phyloP scores from a whole-genome alignment of 2,888 invertebrate species.

The Beris morrisii region DNA sequence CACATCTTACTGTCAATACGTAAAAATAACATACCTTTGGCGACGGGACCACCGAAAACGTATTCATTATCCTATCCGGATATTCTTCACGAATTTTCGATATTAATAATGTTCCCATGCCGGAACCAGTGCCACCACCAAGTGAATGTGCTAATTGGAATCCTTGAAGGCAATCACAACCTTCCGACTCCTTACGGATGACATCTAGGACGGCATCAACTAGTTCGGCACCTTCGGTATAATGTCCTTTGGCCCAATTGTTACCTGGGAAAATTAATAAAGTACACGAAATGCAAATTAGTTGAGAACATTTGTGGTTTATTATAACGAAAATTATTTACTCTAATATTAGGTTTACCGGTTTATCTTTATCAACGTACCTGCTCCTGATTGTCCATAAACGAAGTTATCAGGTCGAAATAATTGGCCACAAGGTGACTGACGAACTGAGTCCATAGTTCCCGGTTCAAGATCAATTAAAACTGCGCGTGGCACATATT shows the following conservation, averaged over 20 bases:
- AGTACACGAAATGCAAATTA: neutral
- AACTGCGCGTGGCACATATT: slow-evolving; percentile 83
- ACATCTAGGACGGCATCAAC: slow-evolving; percentile 73
- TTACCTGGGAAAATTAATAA: slow-evolving; percentile 62
- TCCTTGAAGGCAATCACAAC: slow-evolving; percentile 75
- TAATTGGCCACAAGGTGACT: slow-evolving; percentile 76
- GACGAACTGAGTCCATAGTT: slow-evolving; percentile 84
- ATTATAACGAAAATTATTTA: neutral
- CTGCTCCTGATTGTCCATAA: slow-evolving; percentile 80
- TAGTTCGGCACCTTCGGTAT: slow-evolving; percentile 78
- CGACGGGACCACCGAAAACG: slow-evolving; percentile 80
- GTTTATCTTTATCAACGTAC: slow-evolving; percentile 50
- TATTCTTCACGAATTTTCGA: slow-evolving; percentile 83
- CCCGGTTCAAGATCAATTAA: slow-evolving; percentile 87
- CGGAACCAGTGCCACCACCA: slow-evolving; percentile 80
- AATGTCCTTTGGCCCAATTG: slow-evolving; percentile 88
- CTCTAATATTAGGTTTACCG: too few species aligned
- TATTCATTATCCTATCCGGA: slow-evolving; percentile 81
- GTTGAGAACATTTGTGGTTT: neutral
- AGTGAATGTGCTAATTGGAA: slow-evolving; percentile 79
- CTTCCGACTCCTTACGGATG: slow-evolving; percentile 70
- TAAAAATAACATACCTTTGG: slow-evolving; percentile 64
- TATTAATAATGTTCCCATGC: slow-evolving; percentile 77
- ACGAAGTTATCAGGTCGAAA: slow-evolving; percentile 88
- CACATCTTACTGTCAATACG: too few species aligned